Conservation (phyloP, 2,888 invertebrate species). For the Caenorhabditis panamensis region DNA sequence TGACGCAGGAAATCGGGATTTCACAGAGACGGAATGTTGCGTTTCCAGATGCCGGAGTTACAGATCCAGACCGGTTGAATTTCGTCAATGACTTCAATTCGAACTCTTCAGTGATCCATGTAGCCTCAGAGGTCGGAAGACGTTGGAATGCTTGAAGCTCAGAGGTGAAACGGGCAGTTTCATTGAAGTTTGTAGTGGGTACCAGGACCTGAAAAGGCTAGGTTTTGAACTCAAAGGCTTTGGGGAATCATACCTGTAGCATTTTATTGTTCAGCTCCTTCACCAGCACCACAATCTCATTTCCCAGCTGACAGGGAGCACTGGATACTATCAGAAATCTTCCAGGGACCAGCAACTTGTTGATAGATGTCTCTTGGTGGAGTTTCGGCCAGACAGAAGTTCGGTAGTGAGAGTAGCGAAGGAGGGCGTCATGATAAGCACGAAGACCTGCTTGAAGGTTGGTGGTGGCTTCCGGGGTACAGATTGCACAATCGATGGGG, state of each 20-base stretch:
- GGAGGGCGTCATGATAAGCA: slow-evolving; percentile 58
- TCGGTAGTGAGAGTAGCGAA: slow-evolving; percentile 18
- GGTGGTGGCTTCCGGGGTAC: slow-evolving; percentile 27
- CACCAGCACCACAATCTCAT: slow-evolving; percentile 59
- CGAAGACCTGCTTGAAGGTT: slow-evolving; percentile 27
- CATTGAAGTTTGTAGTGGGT: slow-evolving; percentile 12
- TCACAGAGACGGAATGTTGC: slow-evolving; percentile 46
- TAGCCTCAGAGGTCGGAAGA: slow-evolving; percentile 7
- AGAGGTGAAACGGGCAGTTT: slow-evolving; percentile 10
- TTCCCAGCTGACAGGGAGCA: slow-evolving; percentile 52
- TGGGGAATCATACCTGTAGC: slow-evolving; percentile 32
- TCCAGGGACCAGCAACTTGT: slow-evolving; percentile 70
- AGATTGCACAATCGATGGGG: slow-evolving; percentile 60
- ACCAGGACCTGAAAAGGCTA: slow-evolving; percentile 24
- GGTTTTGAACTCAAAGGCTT: not conserved
- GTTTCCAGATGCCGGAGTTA: not conserved
- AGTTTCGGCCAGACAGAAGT: slow-evolving; percentile 50
- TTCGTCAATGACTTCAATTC: slow-evolving; percentile 1
- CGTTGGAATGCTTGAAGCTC: not conserved
- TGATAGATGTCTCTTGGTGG: slow-evolving; percentile 48
- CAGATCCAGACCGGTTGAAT: slow-evolving; percentile 20
- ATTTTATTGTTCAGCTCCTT: slow-evolving; percentile 54
- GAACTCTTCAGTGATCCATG: slow-evolving; percentile 28
- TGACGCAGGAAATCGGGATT: slow-evolving; percentile 41
- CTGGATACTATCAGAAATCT: slow-evolving; percentile 73